A percentile compares a stretch with the other conserved stretches of the same genome.
These are phyloP conservation scores for Thereva unica DNA, from an alignment of 2,888 invertebrate species.

Conservation along the genomic window DNA sequence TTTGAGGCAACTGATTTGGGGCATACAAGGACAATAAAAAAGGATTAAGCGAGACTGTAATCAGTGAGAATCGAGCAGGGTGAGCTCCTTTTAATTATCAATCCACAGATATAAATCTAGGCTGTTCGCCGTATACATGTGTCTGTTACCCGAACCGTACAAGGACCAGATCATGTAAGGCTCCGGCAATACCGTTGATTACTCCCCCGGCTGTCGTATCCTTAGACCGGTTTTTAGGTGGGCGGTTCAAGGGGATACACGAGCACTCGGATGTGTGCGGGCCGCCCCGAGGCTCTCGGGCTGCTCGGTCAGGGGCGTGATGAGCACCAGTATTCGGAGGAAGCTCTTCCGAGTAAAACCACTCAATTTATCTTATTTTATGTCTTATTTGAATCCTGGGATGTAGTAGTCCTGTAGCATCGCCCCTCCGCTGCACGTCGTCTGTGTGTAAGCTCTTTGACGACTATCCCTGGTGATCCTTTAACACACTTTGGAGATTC, in stretches of 20 bases:
- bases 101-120: conserved; percentile 35
- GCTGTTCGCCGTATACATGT: conserved; percentile 13
- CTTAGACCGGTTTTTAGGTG: neutral
- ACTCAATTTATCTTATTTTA: conserved; percentile 42
- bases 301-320: too few relatives aligned
- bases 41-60: conserved; percentile 40
- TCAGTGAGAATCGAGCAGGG: conserved; percentile 26
- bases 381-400: conserved; percentile 39
- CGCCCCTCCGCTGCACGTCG: conserved; percentile 10
- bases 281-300: conserved; percentile 27
- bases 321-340: too few relatives aligned
- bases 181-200: conserved; percentile 25
- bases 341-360: conserved; percentile 30
- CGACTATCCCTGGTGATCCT: conserved; percentile 31
- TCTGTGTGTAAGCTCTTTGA: conserved; percentile 20
- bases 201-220: conserved; percentile 9
- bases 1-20: conserved; percentile 30
- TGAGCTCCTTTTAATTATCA: conserved; percentile 41
- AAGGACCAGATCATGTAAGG: conserved; percentile 15
- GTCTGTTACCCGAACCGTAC: neutral
- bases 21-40: conserved; percentile 39
- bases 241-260: too few relatives aligned
- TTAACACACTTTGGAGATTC: conserved; percentile 34
- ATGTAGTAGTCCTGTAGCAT: too few relatives aligned
- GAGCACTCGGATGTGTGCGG: neutral